phyloP scores from a whole-genome alignment of 2,113 vertebrate species.

The Pampusana beccarii region DNA sequence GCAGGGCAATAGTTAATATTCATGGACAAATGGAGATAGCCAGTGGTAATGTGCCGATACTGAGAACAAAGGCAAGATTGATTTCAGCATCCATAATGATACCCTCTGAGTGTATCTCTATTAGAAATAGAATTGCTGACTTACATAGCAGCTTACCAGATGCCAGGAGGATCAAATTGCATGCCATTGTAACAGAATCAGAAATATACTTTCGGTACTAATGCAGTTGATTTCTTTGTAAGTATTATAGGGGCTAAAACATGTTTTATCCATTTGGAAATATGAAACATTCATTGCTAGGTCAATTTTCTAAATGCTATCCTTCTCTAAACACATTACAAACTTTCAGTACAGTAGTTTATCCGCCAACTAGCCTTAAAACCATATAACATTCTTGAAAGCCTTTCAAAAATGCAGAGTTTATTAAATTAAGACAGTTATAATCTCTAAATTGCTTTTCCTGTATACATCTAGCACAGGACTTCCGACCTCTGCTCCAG shows the following conservation, averaged over 20 bases:
- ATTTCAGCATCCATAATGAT: background rate
- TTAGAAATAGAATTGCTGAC: constrained; percentile 22
- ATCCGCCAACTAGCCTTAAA: background rate
- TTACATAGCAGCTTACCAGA: constrained; percentile 30
- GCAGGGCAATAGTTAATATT: background rate
- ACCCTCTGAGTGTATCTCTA: background rate
- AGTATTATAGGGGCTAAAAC: constrained; percentile 3
- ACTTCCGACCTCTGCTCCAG: background rate
- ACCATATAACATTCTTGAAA: background rate
- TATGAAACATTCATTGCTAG: background rate
- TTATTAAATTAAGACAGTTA: constrained; percentile 16
- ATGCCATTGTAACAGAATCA: constrained; percentile 5
- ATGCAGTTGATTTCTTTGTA: constrained; percentile 24
- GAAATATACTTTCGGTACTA: background rate
- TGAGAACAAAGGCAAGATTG: background rate
- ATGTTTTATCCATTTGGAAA: constrained; percentile 26
- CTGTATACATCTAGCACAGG: background rate
- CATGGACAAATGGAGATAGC: background rate
- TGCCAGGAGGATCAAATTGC: constrained; percentile 30
- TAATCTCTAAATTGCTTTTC: constrained; percentile 21
- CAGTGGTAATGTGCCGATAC: background rate
- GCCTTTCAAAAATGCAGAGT: background rate
- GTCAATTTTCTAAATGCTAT: constrained; percentile 21
- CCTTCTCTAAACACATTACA: constrained; percentile 29
- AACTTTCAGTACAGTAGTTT: background rate